These are phyloP conservation scores for Sphenodon punctatus DNA, from an alignment of 2,797 vertebrate genomes.

Conservation along the genomic window DNA sequence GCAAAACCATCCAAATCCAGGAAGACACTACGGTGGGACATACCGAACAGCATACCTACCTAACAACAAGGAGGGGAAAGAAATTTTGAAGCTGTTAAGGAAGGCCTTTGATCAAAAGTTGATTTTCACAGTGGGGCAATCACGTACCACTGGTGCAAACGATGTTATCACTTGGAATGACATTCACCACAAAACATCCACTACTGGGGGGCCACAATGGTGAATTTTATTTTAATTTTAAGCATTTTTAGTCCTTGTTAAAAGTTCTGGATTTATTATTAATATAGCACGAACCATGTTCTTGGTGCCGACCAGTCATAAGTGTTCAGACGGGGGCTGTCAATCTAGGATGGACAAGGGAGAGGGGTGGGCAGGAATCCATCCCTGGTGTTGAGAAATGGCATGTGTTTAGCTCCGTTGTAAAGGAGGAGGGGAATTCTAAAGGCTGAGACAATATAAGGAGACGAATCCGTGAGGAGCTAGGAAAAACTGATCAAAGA, in stretches of 20 bases:
- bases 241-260: not conserved
- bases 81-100: constrained; percentile 67
- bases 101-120: constrained; percentile 69
- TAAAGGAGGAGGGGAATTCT: too few relatives aligned
- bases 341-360: too few relatives aligned
- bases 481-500: too few relatives aligned
- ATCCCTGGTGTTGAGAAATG: too few relatives aligned
- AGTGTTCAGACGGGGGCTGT: too few relatives aligned
- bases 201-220: not conserved
- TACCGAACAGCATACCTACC: constrained; percentile 59
- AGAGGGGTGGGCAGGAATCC: too few relatives aligned
- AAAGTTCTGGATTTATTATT: not conserved
- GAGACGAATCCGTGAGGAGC: too few relatives aligned
- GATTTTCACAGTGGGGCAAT: constrained; percentile 78
- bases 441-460: too few relatives aligned
- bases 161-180: constrained; percentile 79
- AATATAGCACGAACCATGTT: too few relatives aligned
- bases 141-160: constrained; percentile 2
- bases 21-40: not conserved
- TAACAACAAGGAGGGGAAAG: constrained; percentile 65
- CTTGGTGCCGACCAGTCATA: too few relatives aligned
- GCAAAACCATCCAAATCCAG: constrained; percentile 73
- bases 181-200: constrained; percentile 77
- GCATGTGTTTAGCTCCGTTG: too few relatives aligned
- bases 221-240: constrained; percentile 48